These are phyloP conservation scores for Archips crataeganus DNA, from an alignment of 2,888 invertebrate species.

Conservation along the genomic window DNA sequence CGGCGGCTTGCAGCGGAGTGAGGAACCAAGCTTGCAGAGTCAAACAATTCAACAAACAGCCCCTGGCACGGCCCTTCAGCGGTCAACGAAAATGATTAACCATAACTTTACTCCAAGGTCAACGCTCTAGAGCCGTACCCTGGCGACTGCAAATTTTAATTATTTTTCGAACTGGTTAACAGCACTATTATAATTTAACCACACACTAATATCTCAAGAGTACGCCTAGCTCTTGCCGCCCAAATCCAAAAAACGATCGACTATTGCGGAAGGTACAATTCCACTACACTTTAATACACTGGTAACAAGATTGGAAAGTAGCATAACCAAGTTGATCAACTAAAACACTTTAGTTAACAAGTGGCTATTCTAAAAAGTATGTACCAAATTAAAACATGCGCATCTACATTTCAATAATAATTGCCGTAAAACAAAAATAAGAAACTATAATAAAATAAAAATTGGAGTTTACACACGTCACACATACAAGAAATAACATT, in stretches of 20 bases:
- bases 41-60: neutral
- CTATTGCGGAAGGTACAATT: constrained; percentile 17
- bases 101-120: neutral
- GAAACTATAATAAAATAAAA: constrained; percentile 68
- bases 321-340: constrained; percentile 32
- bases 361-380: constrained; percentile 48
- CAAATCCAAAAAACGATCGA: constrained; percentile 1
- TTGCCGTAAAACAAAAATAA: constrained; percentile 59
- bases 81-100: neutral
- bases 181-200: constrained; percentile 33
- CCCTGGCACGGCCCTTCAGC: neutral
- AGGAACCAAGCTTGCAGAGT: constrained; percentile 3
- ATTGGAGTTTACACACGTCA: constrained; percentile 63
- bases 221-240: constrained; percentile 17
- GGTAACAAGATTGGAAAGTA: constrained; percentile 54
- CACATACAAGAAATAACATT: constrained; percentile 59
- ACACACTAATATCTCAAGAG: neutral
- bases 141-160: neutral
- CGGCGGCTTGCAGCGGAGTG: constrained; percentile 7
- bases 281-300: constrained; percentile 44
- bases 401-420: constrained; percentile 52
- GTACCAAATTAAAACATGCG: constrained; percentile 46
- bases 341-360: constrained; percentile 39
- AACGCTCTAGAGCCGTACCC: neutral
- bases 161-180: neutral